Percentiles rank a stretch among this genome's conserved stretches.
Evolutionary conservation across 2,113 vertebrate species (phyloP).

Genomic region (Cyanocitta stelleri): DNA sequence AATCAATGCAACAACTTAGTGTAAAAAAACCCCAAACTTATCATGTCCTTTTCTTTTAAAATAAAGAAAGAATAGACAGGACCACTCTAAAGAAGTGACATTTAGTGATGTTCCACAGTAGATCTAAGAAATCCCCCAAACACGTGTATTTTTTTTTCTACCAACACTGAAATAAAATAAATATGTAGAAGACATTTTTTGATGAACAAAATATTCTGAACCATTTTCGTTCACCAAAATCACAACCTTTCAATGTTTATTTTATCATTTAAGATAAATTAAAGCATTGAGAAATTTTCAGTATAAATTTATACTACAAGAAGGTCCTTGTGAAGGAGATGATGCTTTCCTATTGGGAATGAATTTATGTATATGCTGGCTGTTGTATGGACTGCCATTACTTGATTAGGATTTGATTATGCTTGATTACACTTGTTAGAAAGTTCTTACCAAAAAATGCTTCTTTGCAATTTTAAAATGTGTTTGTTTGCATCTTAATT

Average conservation of each 20-base stretch:
- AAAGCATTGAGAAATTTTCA: background rate
- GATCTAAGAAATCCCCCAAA: background rate
- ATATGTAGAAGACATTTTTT: background rate
- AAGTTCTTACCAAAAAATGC: background rate
- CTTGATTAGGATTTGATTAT: background rate
- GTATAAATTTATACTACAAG: background rate
- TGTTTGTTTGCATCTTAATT: background rate
- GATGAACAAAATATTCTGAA: background rate
- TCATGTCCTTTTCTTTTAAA: background rate
- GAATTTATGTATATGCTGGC: background rate
- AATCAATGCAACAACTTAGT: background rate
- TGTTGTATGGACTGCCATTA: background rate
- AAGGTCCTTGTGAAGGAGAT: background rate
- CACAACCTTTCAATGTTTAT: background rate
- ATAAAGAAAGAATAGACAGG: background rate
- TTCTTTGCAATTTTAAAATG: background rate
- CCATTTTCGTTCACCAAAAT: background rate
- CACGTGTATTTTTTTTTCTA: background rate
- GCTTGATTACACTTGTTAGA: background rate
- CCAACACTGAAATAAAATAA: background rate
- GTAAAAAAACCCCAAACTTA: background rate
- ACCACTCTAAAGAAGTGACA: background rate
- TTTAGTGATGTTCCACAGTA: background rate
- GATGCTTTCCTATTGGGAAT: background rate
- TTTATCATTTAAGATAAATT: background rate